Base-by-base conservation (phyloP, 92 coral and sea anemone species). In the Plumapathes pennacea region DNA sequence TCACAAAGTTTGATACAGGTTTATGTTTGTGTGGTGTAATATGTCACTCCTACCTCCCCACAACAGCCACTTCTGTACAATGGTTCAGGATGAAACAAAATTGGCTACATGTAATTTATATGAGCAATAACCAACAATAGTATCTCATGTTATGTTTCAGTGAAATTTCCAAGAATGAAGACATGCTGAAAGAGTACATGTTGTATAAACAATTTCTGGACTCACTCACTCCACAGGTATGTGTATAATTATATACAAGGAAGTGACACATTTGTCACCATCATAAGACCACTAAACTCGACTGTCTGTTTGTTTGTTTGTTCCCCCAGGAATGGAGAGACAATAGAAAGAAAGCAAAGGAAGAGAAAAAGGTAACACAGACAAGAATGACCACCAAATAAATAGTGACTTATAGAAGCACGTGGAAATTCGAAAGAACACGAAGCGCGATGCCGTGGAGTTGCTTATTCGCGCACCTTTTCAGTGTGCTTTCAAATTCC, bases 131-230 rank as follows among this genome's bases (percentile, higher is more conserved):
- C 4, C 21, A 5, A 15, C 6, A 15, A 15, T 41, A 12, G 20
- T 41, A 15, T 11, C 7, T 13, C 13, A 19, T 12, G 9, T 38
- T 52, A 25, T 24, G 18, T 25, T 29, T 17, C 60, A 90, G 98
- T 88, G 98, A 92, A 54, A 92, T 92, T 32, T 92, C 98, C 30
- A 92, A 92, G 56, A 92, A 92, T 72, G 98, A 92, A 53, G 98
- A 92, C 23, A 83, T 89, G 3, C 72, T 92, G 64, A 92, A 92
- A 58, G 98, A 92, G 29, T 92, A 92, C 48, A 71, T 83, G 80
- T 50, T 92, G 62, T 92, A 92, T 65, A 85, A 92, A 50, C 96
- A 88, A 33, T 92, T 90, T 44, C 60, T 92, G 58, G 98, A 92
- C 31, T 80, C 94, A 9, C 85, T 92, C 0, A 92, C 98, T 0